Percentiles rank a stretch among this genome's conserved stretches.
Conservation (phyloP, 2,113 vertebrate species). For the Hepsetus odoe region DNA sequence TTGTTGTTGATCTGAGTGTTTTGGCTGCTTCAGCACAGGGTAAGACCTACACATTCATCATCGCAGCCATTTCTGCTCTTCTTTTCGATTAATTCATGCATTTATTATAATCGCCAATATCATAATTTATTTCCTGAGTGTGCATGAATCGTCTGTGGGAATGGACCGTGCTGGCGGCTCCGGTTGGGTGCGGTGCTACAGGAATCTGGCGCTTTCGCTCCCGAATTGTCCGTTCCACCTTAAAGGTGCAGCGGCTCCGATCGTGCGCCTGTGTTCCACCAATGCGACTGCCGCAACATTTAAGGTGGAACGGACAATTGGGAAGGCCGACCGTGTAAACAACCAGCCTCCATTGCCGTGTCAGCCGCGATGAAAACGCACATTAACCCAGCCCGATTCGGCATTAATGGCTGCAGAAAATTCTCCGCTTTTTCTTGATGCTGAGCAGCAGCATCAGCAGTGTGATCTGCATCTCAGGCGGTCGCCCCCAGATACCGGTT, state of each 20-base stretch:
- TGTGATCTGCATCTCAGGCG: slow-evolving; percentile 13
- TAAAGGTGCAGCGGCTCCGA: too few species aligned
- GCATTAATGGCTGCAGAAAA: too few species aligned
- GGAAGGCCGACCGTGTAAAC: neutral
- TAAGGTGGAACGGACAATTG: too few species aligned
- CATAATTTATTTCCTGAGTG: too few species aligned
- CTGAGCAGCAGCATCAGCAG: slow-evolving; percentile 2
- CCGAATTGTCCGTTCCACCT: too few species aligned
- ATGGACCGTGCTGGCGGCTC: neutral
- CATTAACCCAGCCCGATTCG: too few species aligned
- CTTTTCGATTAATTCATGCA: neutral
- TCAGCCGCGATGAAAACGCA: too few species aligned
- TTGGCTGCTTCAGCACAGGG: slow-evolving; percentile 18
- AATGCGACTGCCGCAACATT: too few species aligned
- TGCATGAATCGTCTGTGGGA: neutral
- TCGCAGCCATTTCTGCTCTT: neutral
- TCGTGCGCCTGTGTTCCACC: too few species aligned
- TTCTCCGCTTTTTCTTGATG: too few species aligned
- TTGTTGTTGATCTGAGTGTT: slow-evolving; percentile 3
- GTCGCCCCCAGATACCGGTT: slow-evolving; percentile 19
- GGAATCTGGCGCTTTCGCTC: neutral
- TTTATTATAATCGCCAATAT: neutral
- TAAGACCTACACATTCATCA: neutral
- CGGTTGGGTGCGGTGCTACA: slow-evolving; percentile 18
- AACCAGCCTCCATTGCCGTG: neutral